phyloP scores from a whole-genome alignment of 2,797 vertebrate genomes.

The Nothura maculosa region DNA sequence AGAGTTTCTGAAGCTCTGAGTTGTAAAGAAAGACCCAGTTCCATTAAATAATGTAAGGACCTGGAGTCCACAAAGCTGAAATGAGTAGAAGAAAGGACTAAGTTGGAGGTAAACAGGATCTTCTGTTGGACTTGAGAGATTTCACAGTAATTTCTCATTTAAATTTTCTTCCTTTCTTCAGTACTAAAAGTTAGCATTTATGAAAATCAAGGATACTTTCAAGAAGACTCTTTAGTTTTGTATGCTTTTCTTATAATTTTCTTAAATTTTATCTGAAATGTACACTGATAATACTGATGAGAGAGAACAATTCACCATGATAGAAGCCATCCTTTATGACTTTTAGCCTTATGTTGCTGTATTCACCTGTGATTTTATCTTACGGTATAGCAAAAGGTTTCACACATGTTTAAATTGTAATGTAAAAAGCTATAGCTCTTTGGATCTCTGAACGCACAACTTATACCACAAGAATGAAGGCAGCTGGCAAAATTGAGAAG shows the following conservation, averaged over 20 bases:
- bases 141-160: neutral
- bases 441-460: accelerated
- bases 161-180: neutral
- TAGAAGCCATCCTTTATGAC: neutral
- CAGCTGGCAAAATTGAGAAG: neutral
- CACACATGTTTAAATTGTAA: neutral
- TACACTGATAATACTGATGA: neutral
- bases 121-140: neutral
- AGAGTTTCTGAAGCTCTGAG: neutral
- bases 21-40: neutral
- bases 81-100: neutral
- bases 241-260: neutral
- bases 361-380: neutral
- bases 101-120: neutral
- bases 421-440: neutral
- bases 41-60: slow-evolving; percentile 12
- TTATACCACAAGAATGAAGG: neutral
- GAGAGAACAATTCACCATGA: neutral
- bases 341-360: neutral
- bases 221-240: neutral
- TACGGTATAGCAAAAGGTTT: neutral
- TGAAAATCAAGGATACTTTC: neutral
- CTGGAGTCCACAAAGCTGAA: accelerated
- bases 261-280: neutral
- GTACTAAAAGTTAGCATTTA: neutral